These are phyloP conservation scores for Sapajus apella DNA, from an alignment of 2,113 vertebrate genomes.

Conservation along the genomic window DNA sequence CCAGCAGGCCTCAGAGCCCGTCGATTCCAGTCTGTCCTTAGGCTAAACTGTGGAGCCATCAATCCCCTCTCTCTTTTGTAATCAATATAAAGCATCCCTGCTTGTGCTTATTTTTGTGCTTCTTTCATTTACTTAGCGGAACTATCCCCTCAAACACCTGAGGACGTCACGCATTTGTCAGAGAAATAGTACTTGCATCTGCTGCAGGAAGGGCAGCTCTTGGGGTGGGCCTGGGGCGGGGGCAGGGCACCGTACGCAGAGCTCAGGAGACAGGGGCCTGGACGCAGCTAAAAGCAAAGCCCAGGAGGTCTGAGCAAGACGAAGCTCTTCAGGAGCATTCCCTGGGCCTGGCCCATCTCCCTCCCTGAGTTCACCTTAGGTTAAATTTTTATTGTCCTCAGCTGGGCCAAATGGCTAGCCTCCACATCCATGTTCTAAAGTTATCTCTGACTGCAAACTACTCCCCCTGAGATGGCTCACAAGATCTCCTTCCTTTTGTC, in stretches of 20 bases:
- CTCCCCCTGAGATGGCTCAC: neutral
- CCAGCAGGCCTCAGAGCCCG: neutral
- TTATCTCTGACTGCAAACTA: neutral
- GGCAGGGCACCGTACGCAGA: neutral
- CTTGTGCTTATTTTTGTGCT: neutral
- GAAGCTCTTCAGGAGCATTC: neutral
- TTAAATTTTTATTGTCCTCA: neutral
- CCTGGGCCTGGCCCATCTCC: neutral
- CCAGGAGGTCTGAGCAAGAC: neutral
- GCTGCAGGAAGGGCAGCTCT: neutral
- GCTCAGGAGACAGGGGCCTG: neutral
- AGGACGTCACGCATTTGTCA: neutral
- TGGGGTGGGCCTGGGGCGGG: neutral
- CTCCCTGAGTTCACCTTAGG: neutral
- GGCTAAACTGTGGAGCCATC: neutral
- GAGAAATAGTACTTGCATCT: neutral
- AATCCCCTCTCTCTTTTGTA: neutral
- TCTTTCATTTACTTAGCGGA: neutral
- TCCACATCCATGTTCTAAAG: neutral
- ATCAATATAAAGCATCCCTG: neutral
- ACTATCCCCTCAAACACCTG: neutral
- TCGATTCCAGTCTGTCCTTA: neutral
- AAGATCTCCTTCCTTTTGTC: neutral
- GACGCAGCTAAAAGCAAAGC: neutral
- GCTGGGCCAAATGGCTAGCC: neutral